Conservation (phyloP, 35 echinoderm and acorn worm species). For the Diadema setosum region DNA sequence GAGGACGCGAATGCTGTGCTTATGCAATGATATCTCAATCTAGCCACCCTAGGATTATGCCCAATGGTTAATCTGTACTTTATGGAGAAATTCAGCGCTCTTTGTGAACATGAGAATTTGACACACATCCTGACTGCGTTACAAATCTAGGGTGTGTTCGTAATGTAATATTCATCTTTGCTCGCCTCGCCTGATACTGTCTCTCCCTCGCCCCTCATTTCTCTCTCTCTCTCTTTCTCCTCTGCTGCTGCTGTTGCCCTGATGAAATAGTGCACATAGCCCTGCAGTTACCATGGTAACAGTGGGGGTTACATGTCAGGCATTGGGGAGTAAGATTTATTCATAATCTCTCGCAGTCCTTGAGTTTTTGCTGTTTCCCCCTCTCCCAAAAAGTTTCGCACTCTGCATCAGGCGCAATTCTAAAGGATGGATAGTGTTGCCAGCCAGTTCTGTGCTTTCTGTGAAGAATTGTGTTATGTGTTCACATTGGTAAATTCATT, state of each 20-base stretch:
- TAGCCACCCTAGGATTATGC: too few relatives aligned
- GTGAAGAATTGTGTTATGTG: too few relatives aligned
- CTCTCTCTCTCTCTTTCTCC: background rate
- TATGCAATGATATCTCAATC: too few relatives aligned
- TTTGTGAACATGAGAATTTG: background rate
- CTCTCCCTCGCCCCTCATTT: too few relatives aligned
- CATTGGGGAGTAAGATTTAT: slow-evolving; percentile 18
- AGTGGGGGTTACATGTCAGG: slow-evolving; percentile 4
- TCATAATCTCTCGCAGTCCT: slow-evolving; percentile 5
- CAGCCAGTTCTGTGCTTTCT: too few relatives aligned
- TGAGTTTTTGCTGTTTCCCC: background rate
- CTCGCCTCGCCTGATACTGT: background rate
- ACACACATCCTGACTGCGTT: background rate
- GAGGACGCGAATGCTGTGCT: too few relatives aligned
- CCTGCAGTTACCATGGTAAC: background rate
- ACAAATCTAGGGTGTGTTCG: slow-evolving; percentile 23
- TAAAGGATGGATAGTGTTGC: too few relatives aligned
- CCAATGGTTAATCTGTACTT: too few relatives aligned
- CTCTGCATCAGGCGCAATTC: too few relatives aligned
- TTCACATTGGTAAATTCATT: too few relatives aligned
- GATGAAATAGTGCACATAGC: slow-evolving; percentile 22
- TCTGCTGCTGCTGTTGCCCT: background rate
- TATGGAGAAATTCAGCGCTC: too few relatives aligned
- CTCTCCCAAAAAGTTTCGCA: too few relatives aligned
- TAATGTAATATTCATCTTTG: slow-evolving; percentile 32